Evolutionary conservation across 2,113 vertebrate genomes (phyloP).

Genomic region (Zeus faber): DNA sequence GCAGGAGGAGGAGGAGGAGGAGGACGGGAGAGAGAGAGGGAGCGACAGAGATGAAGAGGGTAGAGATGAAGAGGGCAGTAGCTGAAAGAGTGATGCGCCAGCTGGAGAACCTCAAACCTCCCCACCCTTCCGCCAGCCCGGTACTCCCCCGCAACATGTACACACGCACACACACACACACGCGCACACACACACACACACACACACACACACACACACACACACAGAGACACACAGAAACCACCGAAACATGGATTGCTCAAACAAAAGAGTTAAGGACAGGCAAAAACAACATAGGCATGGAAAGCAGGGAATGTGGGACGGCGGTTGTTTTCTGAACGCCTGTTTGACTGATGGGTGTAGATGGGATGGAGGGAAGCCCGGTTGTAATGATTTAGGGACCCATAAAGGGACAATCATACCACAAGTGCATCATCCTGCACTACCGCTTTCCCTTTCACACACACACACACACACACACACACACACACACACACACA

Average conservation of each 20-base stretch:
- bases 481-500: constrained; percentile 10
- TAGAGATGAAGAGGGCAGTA: constrained; percentile 45
- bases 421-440: constrained; percentile 24
- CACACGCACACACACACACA: constrained; percentile 25
- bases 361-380: neutral
- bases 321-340: neutral
- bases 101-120: constrained; percentile 54
- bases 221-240: neutral
- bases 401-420: too few species aligned
- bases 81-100: constrained; percentile 37
- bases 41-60: constrained; percentile 53
- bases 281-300: too few species aligned
- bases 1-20: constrained; percentile 18
- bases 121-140: neutral
- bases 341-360: neutral
- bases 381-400: too few species aligned
- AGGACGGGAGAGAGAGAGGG: constrained; percentile 13
- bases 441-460: constrained; percentile 25
- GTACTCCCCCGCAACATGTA: constrained; percentile 31
- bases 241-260: too few species aligned
- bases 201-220: constrained; percentile 8
- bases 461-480: constrained; percentile 28
- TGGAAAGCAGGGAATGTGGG: too few species aligned
- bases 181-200: neutral
- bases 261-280: too few species aligned